Evolutionary conservation across 2,113 vertebrate species (phyloP).

Genomic region (Sprattus sprattus): DNA sequence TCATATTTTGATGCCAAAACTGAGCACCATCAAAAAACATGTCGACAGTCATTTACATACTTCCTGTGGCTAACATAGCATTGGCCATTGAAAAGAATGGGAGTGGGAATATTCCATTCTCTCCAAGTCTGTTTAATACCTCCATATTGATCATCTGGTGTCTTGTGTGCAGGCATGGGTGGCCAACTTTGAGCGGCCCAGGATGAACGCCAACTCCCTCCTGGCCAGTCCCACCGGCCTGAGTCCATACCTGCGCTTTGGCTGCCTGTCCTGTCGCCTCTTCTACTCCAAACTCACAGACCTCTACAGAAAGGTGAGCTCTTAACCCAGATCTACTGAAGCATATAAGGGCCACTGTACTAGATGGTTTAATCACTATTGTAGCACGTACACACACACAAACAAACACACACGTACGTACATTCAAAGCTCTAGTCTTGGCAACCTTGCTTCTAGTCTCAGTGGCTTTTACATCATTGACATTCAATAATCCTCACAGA

Average conservation of each 20-base stretch:
- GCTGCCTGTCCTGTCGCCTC: conserved; percentile 91
- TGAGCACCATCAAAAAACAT: not conserved
- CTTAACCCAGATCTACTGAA: not conserved
- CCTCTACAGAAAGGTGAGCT: conserved; percentile 88
- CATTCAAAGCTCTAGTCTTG: not conserved
- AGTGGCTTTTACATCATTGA: not conserved
- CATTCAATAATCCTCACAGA: not conserved
- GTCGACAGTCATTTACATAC: too few species aligned
- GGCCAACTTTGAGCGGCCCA: conserved; percentile 91
- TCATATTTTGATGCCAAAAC: not conserved
- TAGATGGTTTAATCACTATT: too few species aligned
- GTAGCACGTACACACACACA: too few species aligned
- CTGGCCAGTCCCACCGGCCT: conserved; percentile 91
- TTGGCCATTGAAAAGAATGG: not conserved
- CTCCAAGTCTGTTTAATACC: not conserved
- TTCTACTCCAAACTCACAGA: conserved; percentile 96
- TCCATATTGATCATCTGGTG: not conserved
- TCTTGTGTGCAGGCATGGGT: conserved; percentile 84
- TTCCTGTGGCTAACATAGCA: not conserved
- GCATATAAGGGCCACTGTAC: too few species aligned
- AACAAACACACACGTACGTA: too few species aligned
- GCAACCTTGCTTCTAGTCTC: not conserved
- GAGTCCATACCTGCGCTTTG: conserved; percentile 93
- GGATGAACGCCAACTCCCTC: conserved; percentile 92
- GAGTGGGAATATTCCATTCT: not conserved